Evolutionary conservation across 37 sponge, comb jelly and placozoan species (phyloP).

Genomic region (Eunapius fragilis): DNA sequence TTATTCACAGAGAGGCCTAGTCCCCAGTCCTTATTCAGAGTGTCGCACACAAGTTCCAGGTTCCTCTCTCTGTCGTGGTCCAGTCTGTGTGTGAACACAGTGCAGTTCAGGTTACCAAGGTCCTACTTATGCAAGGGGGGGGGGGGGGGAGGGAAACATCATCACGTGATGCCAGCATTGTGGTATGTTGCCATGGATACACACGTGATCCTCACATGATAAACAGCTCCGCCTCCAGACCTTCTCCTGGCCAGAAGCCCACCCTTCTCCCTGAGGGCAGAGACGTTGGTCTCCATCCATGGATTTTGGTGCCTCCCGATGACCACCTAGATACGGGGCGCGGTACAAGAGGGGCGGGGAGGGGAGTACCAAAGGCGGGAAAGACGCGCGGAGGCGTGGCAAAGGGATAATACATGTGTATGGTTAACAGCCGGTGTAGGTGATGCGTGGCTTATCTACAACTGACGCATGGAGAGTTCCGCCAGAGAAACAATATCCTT

Average conservation of each 20-base stretch:
- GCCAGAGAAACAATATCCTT: slow-evolving; percentile 65
- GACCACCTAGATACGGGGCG: slow-evolving; percentile 51
- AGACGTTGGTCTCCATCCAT: slow-evolving; percentile 75
- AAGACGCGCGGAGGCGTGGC: neutral
- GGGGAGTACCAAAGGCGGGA: neutral
- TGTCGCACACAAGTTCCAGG: slow-evolving; percentile 49
- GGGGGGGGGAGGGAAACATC: no score
- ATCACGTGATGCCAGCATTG: neutral
- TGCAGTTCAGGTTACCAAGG: slow-evolving; percentile 77
- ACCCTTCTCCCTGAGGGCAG: slow-evolving; percentile 31
- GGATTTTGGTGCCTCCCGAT: slow-evolving; percentile 88
- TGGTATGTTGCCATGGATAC: neutral
- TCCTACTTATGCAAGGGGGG: no score
- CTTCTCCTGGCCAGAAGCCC: slow-evolving; percentile 68
- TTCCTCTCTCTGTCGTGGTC: slow-evolving; percentile 70
- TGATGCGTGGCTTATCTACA: no score
- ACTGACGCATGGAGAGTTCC: slow-evolving; percentile 74
- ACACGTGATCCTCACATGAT: slow-evolving; percentile 68
- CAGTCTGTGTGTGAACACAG: slow-evolving; percentile 53
- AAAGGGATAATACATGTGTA: neutral
- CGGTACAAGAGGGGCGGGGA: neutral
- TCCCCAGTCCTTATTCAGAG: slow-evolving; percentile 61
- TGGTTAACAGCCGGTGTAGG: neutral
- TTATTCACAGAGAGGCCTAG: slow-evolving; percentile 48
- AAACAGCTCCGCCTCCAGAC: slow-evolving; percentile 91